Evolutionary conservation across 2,797 vertebrate genomes (phyloP).

Genomic region (Sitta carolinensis): DNA sequence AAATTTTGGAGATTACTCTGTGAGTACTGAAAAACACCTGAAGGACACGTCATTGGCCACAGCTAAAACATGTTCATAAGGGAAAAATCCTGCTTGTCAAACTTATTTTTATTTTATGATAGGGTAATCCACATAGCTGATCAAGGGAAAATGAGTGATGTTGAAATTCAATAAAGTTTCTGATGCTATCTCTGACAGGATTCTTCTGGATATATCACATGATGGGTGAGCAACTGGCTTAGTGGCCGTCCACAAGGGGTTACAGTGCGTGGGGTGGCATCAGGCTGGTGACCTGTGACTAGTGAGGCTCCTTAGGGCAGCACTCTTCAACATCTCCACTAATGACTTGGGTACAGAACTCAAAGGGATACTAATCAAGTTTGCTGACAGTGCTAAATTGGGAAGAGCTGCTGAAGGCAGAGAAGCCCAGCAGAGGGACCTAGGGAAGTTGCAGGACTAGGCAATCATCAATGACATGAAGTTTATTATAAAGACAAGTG

Average conservation of each 20-base stretch:
- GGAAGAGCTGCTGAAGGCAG: not conserved
- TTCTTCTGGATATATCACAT: accelerated
- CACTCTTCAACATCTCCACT: not conserved
- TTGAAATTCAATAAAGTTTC: not conserved
- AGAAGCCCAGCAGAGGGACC: not conserved
- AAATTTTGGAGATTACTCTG: not conserved
- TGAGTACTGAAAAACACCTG: not conserved
- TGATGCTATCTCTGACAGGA: not conserved
- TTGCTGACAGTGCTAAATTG: not conserved
- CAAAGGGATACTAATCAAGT: not conserved
- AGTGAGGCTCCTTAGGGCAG: not conserved
- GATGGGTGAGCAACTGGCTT: not conserved
- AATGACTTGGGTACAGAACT: not conserved
- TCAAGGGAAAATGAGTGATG: not conserved
- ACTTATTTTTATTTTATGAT: not conserved
- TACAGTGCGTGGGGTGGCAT: not conserved
- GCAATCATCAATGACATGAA: not conserved
- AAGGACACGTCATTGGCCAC: not conserved
- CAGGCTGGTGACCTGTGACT: not conserved
- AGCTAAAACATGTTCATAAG: not conserved
- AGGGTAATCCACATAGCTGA: not conserved
- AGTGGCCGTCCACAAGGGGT: not conserved
- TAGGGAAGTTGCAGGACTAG: not conserved
- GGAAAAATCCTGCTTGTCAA: not conserved
- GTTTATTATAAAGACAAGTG: not conserved